Evolutionary conservation across 1,140 invertebrate species (phyloP).

Genomic region (Drosophila tropicalis): DNA sequence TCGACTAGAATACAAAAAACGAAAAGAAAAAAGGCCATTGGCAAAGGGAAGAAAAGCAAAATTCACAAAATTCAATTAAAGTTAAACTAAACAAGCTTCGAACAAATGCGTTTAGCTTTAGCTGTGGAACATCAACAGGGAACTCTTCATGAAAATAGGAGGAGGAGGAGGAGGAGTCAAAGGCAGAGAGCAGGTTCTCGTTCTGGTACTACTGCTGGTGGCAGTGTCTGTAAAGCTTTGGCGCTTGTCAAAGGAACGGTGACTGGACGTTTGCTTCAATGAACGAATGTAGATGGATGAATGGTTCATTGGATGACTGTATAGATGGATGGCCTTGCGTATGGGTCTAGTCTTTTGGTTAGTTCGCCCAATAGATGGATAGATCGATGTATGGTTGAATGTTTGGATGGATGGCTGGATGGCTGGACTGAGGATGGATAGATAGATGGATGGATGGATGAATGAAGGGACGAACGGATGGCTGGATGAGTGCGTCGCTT

Average conservation of each 20-base stretch:
- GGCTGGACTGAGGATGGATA: slow-evolving; percentile 47
- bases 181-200: slow-evolving; percentile 19
- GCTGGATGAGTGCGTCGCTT: slow-evolving; percentile 52
- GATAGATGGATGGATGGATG: slow-evolving; percentile 57
- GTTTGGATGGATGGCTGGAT: slow-evolving; percentile 42
- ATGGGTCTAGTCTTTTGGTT: slow-evolving; percentile 71
- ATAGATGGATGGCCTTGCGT: slow-evolving; percentile 76
- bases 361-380: slow-evolving; percentile 64
- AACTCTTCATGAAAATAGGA: not conserved
- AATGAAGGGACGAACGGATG: slow-evolving; percentile 31
- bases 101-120: slow-evolving; percentile 80
- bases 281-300: slow-evolving; percentile 57
- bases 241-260: slow-evolving; percentile 72
- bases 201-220: not conserved
- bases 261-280: slow-evolving; percentile 63
- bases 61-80: slow-evolving; percentile 82
- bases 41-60: slow-evolving; percentile 64
- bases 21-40: slow-evolving; percentile 34
- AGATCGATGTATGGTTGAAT: slow-evolving; percentile 45
- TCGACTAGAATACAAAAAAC: slow-evolving; percentile 51
- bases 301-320: slow-evolving; percentile 47
- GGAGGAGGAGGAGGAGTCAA: not conserved
- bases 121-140: slow-evolving; percentile 33
- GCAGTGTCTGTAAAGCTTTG: slow-evolving; percentile 52
- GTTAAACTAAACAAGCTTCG: slow-evolving; percentile 81